Evolutionary conservation across 2,888 invertebrate genomes (phyloP).

Genomic region (Mechanitis mazaeus): DNA sequence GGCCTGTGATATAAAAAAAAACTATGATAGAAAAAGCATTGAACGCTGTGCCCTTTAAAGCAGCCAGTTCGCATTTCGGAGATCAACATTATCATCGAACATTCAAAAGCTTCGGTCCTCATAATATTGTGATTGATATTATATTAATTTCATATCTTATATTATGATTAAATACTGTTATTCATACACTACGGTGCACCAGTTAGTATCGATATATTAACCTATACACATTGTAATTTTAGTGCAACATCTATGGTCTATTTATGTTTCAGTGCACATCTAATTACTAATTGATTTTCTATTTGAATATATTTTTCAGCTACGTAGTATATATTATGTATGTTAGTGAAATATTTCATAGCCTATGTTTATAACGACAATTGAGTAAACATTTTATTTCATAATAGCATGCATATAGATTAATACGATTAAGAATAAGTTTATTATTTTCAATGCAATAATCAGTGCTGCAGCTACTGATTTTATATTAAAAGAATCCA

Average conservation of each 20-base stretch:
- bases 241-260: conserved; percentile 33
- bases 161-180: conserved; percentile 26
- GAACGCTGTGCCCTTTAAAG: conserved; percentile 23
- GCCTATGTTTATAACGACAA: conserved; percentile 35
- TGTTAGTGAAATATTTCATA: conserved; percentile 33
- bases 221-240: conserved; percentile 12
- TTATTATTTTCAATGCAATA: conserved; percentile 17
- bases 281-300: conserved; percentile 51
- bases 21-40: conserved; percentile 12
- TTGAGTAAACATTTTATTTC: conserved; percentile 33
- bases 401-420: conserved; percentile 36
- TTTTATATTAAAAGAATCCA: conserved; percentile 17
- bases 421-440: conserved; percentile 23
- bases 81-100: conserved; percentile 73
- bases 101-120: conserved; percentile 50
- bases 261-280: conserved; percentile 28
- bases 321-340: conserved; percentile 30
- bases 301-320: conserved; percentile 42
- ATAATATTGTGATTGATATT: conserved; percentile 22
- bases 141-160: conserved; percentile 22
- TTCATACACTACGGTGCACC: conserved; percentile 45
- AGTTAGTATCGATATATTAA: conserved; percentile 26
- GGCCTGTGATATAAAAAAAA: conserved; percentile 22
- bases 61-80: conserved; percentile 36
- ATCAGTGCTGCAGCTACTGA: conserved; percentile 18